These are phyloP conservation scores for Cantharis flavilabris DNA, from an alignment of 2,888 invertebrate genomes.

Conservation along the genomic window DNA sequence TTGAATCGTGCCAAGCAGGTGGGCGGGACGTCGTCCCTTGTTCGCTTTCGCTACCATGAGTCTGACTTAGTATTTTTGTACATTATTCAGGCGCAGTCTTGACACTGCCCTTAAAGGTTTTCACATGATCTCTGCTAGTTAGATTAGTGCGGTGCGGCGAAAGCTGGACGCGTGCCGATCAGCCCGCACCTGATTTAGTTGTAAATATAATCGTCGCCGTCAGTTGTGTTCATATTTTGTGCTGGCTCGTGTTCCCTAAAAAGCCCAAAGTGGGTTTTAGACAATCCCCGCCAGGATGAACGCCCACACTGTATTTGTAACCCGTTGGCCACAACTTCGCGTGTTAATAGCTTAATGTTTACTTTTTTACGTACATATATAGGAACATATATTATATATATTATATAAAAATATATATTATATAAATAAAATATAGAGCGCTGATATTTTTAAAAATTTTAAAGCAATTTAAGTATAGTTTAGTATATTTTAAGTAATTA, in stretches of 20 bases:
- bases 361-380: slow-evolving; percentile 39
- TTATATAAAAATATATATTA: background rate
- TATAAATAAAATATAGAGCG: slow-evolving; percentile 34
- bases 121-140: slow-evolving; percentile 57
- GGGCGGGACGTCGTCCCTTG: slow-evolving; percentile 45
- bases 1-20: slow-evolving; percentile 47
- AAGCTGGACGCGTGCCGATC: slow-evolving; percentile 50
- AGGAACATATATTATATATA: slow-evolving; percentile 30
- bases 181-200: slow-evolving; percentile 50
- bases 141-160: slow-evolving; percentile 53
- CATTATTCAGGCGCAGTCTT: slow-evolving; percentile 39
- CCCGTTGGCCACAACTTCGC: slow-evolving; percentile 39
- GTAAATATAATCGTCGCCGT: slow-evolving; percentile 32
- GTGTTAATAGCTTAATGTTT: slow-evolving; percentile 51
- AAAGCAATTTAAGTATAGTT: slow-evolving; percentile 53
- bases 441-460: slow-evolving; percentile 55
- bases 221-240: slow-evolving; percentile 35
- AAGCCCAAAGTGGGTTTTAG: background rate
- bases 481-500: slow-evolving; percentile 35
- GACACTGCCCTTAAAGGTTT: slow-evolving; percentile 51
- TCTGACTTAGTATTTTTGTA: slow-evolving; percentile 40
- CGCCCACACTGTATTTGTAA: slow-evolving; percentile 24
- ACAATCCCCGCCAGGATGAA: slow-evolving; percentile 25
- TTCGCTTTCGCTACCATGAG: slow-evolving; percentile 52
- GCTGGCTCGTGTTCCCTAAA: slow-evolving; percentile 17